phyloP scores from a whole-genome alignment of 2,113 vertebrate species.

The Condylura cristata region DNA sequence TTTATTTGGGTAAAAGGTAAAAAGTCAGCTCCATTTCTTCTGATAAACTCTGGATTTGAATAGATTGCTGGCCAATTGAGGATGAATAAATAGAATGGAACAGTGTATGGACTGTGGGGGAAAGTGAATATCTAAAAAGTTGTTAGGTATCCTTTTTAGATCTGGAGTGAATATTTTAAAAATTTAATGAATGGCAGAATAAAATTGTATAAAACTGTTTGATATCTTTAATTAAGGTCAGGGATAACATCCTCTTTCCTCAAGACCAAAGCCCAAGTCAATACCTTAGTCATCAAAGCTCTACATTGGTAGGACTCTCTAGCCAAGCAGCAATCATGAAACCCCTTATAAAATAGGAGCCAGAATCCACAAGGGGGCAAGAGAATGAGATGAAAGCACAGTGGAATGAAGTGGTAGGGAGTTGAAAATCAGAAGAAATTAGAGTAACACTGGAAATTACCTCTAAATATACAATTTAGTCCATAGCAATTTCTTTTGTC shows the following conservation, averaged over 20 bases:
- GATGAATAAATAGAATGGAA: background rate
- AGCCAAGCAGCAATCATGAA: background rate
- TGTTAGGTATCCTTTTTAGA: no score
- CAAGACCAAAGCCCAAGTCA: background rate
- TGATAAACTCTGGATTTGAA: background rate
- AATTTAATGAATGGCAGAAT: background rate
- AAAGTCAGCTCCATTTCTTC: background rate
- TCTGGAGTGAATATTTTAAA: background rate
- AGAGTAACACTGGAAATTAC: background rate
- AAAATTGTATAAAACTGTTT: background rate
- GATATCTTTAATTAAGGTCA: background rate
- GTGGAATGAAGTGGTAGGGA: background rate
- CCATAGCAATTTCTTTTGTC: constrained; percentile 6
- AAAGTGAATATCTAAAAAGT: no score
- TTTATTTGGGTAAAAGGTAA: background rate
- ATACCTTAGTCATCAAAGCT: background rate
- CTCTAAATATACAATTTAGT: background rate
- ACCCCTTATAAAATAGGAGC: background rate
- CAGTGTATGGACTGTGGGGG: no score
- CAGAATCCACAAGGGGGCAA: background rate
- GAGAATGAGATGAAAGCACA: background rate
- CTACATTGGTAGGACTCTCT: background rate
- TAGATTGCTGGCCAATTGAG: background rate
- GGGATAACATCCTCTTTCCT: background rate
- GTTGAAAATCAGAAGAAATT: background rate